Conservation (phyloP, 2,888 invertebrate genomes). For the Arenicola marina region DNA sequence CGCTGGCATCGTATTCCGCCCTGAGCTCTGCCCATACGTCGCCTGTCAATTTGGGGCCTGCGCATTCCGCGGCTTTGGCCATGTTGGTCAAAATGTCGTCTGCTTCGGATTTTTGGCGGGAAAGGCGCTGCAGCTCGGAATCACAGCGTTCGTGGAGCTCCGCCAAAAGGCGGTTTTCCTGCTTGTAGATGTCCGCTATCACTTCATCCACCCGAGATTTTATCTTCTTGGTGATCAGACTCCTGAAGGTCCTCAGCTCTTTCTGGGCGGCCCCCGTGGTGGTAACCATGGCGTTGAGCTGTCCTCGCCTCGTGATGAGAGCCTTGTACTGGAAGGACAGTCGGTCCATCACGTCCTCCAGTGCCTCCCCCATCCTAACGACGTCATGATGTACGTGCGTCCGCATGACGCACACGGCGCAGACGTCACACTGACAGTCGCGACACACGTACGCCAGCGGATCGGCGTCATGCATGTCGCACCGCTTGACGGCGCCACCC, state of each 20-base stretch:
- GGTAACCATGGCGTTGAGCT: background rate
- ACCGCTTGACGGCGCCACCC: background rate
- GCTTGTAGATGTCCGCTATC: background rate
- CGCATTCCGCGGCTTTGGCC: no score
- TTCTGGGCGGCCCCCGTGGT: background rate
- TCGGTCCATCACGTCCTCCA: background rate
- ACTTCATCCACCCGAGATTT: background rate
- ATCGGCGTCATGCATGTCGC: background rate
- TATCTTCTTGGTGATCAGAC: background rate
- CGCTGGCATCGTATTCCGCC: no score
- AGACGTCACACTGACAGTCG: background rate
- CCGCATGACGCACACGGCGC: background rate
- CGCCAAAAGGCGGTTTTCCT: background rate
- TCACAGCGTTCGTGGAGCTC: background rate
- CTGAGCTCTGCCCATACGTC: no score
- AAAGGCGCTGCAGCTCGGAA: background rate
- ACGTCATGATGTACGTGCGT: background rate
- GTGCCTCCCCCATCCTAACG: background rate
- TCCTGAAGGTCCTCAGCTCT: background rate
- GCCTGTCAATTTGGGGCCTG: no score
- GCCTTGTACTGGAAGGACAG: background rate
- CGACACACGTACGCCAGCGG: background rate
- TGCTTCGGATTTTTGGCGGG: no score
- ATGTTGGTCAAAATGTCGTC: no score
- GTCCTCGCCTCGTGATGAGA: background rate